These are phyloP conservation scores for Chloropsis hardwickii DNA, from an alignment of 2,113 vertebrate species.

Conservation along the genomic window DNA sequence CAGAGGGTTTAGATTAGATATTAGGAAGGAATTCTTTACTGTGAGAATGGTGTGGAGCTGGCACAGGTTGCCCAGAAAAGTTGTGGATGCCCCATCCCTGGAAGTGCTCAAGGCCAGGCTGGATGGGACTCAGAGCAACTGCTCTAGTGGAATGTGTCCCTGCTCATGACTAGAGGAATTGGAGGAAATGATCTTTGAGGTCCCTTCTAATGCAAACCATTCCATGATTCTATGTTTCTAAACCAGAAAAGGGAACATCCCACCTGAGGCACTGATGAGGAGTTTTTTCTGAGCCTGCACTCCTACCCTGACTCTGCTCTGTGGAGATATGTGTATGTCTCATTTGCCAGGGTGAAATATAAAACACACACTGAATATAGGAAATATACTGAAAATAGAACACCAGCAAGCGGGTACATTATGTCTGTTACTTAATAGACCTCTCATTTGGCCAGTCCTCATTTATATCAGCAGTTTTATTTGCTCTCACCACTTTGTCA, in stretches of 20 bases:
- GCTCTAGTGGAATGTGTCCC: neutral
- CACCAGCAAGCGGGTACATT: neutral
- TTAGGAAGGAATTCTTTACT: neutral
- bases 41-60: neutral
- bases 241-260: neutral
- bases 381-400: neutral
- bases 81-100: neutral
- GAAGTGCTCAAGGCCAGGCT: neutral
- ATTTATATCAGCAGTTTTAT: neutral
- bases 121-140: neutral
- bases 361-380: neutral
- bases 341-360: neutral
- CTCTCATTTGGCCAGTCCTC: neutral
- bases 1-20: neutral
- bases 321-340: accelerated
- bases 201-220: neutral
- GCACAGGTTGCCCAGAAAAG: neutral
- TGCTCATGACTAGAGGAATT: neutral
- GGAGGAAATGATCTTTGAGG: neutral
- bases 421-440: neutral
- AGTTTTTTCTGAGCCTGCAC: neutral
- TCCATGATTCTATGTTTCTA: neutral
- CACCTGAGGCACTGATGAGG: neutral
- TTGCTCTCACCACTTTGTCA: neutral
- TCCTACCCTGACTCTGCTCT: neutral